Conservation (phyloP, 2,113 vertebrate genomes). For the Chaetura pelagica region DNA sequence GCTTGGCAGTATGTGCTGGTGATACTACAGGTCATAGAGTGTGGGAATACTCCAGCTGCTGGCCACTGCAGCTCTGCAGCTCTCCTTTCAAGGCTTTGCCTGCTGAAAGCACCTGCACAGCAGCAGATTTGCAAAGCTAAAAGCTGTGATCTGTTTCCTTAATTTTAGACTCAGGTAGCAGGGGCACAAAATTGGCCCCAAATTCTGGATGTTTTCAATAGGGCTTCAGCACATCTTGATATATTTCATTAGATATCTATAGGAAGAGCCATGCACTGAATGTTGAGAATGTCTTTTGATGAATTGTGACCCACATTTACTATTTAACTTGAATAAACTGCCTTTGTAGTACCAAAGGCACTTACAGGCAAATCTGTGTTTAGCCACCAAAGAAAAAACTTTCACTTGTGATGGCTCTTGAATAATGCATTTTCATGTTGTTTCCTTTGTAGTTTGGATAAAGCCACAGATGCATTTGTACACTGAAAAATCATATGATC, state of each 20-base stretch:
- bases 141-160: neutral
- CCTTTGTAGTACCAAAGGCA: neutral
- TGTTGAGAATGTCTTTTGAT: neutral
- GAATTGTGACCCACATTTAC: neutral
- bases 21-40: neutral
- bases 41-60: neutral
- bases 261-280: neutral
- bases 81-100: neutral
- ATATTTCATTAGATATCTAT: neutral
- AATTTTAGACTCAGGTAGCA: neutral
- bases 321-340: neutral
- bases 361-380: neutral
- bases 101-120: neutral
- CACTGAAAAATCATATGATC: neutral
- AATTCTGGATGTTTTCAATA: neutral
- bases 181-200: neutral
- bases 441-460: neutral
- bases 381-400: neutral
- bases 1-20: neutral
- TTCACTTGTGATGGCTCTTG: neutral
- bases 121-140: rapidly evolving
- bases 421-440: neutral
- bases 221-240: neutral
- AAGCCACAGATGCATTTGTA: neutral
- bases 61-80: neutral